Percentiles rank a stretch among this genome's conserved stretches.
These are phyloP conservation scores for Sardina pilchardus DNA, from an alignment of 2,113 vertebrate species.

Conservation along the genomic window DNA sequence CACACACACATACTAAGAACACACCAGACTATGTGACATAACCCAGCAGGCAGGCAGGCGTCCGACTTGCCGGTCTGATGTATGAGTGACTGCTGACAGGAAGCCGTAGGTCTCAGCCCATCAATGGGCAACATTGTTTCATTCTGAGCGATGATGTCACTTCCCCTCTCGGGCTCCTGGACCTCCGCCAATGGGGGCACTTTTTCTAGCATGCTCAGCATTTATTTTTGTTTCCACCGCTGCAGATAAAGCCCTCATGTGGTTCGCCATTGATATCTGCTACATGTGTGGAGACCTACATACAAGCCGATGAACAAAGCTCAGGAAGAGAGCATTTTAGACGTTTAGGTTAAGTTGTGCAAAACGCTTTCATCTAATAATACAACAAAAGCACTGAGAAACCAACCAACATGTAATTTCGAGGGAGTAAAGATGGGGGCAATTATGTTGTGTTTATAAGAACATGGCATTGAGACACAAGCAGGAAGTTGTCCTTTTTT, in stretches of 20 bases:
- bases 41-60: conserved; percentile 7
- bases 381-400: not conserved
- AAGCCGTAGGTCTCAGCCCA: not conserved
- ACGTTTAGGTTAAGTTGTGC: not conserved
- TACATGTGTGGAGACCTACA: not conserved
- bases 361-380: no score
- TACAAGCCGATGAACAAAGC: not conserved
- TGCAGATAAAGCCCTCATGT: not conserved
- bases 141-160: not conserved
- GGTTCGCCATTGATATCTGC: not conserved
- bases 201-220: not conserved
- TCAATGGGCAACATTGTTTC: conserved; percentile 13
- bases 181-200: not conserved
- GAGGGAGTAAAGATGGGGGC: not conserved
- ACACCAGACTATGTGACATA: not conserved
- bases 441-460: not conserved
- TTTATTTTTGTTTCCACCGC: not conserved
- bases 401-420: not conserved
- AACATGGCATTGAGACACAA: not conserved
- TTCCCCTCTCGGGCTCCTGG: not conserved
- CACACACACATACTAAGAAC: not conserved
- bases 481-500: not conserved
- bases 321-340: not conserved
- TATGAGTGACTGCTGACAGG: conserved; percentile 2
- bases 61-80: not conserved